Conservation (phyloP, 2,888 invertebrate species). For the Pristionchus japonicus region DNA sequence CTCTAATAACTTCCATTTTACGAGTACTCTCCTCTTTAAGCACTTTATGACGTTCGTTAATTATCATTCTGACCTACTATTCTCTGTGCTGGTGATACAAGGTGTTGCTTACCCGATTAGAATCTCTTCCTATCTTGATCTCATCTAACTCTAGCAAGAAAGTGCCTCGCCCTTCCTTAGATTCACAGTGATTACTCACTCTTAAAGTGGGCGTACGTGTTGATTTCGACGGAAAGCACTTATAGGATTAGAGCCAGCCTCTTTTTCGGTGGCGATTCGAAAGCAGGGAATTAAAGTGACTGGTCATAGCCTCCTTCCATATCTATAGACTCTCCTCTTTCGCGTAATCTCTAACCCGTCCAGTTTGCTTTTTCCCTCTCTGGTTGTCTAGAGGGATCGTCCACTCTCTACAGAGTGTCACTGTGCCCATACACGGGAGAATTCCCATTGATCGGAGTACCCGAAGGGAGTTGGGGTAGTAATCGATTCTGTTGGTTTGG, state of each 20-base stretch:
- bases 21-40: background rate
- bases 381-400: background rate
- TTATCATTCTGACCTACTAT: background rate
- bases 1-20: slow-evolving; percentile 27
- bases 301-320: slow-evolving; percentile 32
- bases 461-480: background rate
- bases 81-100: background rate
- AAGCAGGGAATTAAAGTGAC: slow-evolving; percentile 17
- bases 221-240: slow-evolving; percentile 15
- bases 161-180: background rate
- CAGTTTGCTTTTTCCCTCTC: slow-evolving; percentile 28
- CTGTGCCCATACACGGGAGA: slow-evolving; percentile 15
- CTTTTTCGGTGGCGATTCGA: slow-evolving; percentile 12
- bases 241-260: slow-evolving; percentile 17
- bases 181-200: background rate
- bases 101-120: background rate
- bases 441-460: background rate
- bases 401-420: slow-evolving; percentile 23
- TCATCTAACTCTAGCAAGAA: background rate
- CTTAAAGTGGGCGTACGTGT: slow-evolving; percentile 27
- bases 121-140: background rate
- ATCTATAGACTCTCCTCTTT: slow-evolving; percentile 19
- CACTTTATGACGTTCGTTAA: slow-evolving; percentile 3
- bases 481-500: background rate
- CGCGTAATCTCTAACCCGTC: background rate